These are phyloP conservation scores for Balaenoptera acutorostrata DNA, from an alignment of 2,113 vertebrate genomes.

Conservation along the genomic window DNA sequence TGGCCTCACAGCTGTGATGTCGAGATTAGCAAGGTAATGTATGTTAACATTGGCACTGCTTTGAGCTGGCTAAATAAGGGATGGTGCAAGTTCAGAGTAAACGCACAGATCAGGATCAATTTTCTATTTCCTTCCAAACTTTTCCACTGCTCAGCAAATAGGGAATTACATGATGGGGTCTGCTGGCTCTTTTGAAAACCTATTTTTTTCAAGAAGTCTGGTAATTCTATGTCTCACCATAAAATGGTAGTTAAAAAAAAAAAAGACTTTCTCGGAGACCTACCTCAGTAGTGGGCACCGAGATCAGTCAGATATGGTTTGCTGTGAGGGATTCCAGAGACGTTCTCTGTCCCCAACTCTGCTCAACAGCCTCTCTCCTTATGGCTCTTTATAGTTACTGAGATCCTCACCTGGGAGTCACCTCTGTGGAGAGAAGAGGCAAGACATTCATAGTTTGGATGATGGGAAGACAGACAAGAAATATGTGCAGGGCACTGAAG, in stretches of 20 bases:
- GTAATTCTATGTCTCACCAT: background rate
- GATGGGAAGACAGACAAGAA: background rate
- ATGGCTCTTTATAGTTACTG: background rate
- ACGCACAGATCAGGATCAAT: slow-evolving; percentile 40
- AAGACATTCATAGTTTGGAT: background rate
- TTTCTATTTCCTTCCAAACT: slow-evolving; percentile 28
- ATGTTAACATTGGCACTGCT: background rate
- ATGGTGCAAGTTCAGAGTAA: slow-evolving; percentile 18
- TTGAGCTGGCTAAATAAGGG: slow-evolving; percentile 42
- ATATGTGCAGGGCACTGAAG: background rate
- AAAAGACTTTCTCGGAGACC: background rate
- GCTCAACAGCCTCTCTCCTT: background rate
- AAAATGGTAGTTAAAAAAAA: background rate
- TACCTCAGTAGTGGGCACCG: background rate
- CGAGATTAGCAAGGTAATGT: slow-evolving; percentile 33
- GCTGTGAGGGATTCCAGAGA: background rate
- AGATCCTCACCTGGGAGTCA: slow-evolving; percentile 10
- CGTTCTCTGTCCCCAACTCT: background rate
- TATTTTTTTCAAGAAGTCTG: background rate
- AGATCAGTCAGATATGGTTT: background rate
- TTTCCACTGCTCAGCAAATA: slow-evolving; percentile 9
- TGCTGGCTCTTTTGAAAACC: background rate
- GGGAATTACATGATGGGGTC: background rate
- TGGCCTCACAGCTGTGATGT: slow-evolving; percentile 28
- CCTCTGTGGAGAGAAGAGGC: background rate